Base-by-base conservation (phyloP, 2,113 vertebrate genomes). In the Hystrix brachyura region DNA sequence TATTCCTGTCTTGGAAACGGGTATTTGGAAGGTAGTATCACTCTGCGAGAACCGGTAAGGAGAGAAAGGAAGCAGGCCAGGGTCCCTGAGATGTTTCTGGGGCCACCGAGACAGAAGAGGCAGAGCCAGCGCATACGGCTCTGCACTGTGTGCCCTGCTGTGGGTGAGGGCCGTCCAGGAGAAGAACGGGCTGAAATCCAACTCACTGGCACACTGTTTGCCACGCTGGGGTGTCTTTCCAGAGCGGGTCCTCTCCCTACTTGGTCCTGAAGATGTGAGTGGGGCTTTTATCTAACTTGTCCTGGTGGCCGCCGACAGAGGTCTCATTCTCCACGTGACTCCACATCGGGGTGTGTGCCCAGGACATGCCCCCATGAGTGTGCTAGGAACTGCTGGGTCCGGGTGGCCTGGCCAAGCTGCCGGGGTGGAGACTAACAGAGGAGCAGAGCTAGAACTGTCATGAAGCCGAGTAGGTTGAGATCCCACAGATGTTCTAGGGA, bases 101-200 rank as follows among this genome's bases (percentile, higher is more conserved):
- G 29, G 27, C 43, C 51, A 62, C 32, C 0, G 1, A 93, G 27
- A 72, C 7, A 14, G 11, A 38, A 72, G 34, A 80, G 53, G 34
- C 4, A 14, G 25, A 9, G 25, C 43, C 59, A 18, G 17, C 8
- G 32, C 4, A 10, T 5, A 27, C 0, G 17, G 38, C 43, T 76
- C 76, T 86, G 11, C 5, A 62, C 64, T n/a, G 3, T 9, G 11
- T 34, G 25, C 27, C 10, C 34, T 76, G 17, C 3, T 10, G 15
- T 18, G 21, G 46, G 32, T 17, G 7, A 11, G 27, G 25, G 0
- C 6, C 8, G 34, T 14, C 0, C 1, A 76, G 10, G 18, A 2
- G 62, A 82, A 9, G 53, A 64, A 14, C 23, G 7, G 8, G 23
- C 57, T 71, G 38, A 62, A 71, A 64, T 65, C 25, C 69, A 21